These are phyloP conservation scores for Latheticus oryzae DNA, from an alignment of 2,888 invertebrate species.

Conservation along the genomic window DNA sequence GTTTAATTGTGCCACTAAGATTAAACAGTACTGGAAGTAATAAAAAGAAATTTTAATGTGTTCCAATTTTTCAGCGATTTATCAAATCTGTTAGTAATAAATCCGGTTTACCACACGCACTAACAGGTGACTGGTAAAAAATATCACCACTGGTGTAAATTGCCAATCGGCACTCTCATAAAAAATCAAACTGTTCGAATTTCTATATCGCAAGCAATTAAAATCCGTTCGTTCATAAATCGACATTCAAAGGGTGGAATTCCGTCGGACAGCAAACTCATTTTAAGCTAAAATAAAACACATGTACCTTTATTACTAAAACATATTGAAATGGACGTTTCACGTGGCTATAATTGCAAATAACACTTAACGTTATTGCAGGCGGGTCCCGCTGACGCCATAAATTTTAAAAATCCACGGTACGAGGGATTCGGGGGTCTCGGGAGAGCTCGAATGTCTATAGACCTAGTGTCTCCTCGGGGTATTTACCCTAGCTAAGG, in stretches of 20 bases:
- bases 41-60: too few species aligned
- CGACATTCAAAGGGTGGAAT: constrained; percentile 29
- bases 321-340: constrained; percentile 48
- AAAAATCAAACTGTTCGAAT: too few species aligned
- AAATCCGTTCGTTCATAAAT: constrained; percentile 22
- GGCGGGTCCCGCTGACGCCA: constrained; percentile 46
- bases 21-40: too few species aligned
- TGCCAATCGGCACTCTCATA: constrained; percentile 12
- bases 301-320: constrained; percentile 43
- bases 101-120: constrained; percentile 12
- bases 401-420: constrained; percentile 53
- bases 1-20: too few species aligned
- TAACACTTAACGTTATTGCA: constrained; percentile 53
- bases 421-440: constrained; percentile 45
- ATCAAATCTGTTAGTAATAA: constrained; percentile 5
- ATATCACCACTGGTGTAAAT: constrained; percentile 15
- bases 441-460: constrained; percentile 44
- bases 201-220: too few species aligned
- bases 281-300: constrained; percentile 37
- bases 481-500: constrained; percentile 50
- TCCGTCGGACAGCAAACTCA: constrained; percentile 32
- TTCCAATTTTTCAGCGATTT: too few species aligned
- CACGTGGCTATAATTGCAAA: constrained; percentile 50
- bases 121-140: constrained; percentile 17
- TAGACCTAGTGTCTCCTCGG: constrained; percentile 47